Conservation (phyloP, 2,797 vertebrate genomes). For the Rhinophrynus dorsalis region DNA sequence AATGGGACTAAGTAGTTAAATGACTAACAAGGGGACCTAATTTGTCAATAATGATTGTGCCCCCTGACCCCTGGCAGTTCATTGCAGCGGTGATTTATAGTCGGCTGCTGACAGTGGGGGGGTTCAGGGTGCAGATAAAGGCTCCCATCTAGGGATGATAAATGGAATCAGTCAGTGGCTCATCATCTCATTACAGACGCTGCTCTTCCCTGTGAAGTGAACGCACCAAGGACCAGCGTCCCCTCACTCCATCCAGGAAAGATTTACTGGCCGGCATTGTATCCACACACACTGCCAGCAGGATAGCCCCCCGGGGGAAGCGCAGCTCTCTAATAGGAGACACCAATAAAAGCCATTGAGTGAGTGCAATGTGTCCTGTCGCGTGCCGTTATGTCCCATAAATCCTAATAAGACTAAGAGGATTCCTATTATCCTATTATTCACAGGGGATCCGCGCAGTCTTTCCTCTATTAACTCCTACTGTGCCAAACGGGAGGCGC, state of each 20-base stretch:
- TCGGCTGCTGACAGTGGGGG: slow-evolving; percentile 89
- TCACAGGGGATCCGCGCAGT: too few relatives aligned
- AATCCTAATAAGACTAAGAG: too few relatives aligned
- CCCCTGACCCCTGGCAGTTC: slow-evolving; percentile 90
- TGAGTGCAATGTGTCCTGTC: too few relatives aligned
- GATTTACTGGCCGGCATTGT: too few relatives aligned
- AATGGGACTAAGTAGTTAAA: slow-evolving; percentile 50
- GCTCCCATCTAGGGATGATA: slow-evolving; percentile 96
- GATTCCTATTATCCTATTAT: too few relatives aligned
- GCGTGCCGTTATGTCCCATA: too few relatives aligned
- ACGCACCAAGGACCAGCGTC: slow-evolving; percentile 92
- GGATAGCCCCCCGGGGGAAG: not conserved
- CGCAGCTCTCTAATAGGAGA: not conserved
- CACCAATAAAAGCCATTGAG: not conserved
- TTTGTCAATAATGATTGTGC: slow-evolving; percentile 90
- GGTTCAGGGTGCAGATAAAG: slow-evolving; percentile 93
- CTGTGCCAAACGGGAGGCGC: too few relatives aligned
- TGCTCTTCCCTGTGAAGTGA: slow-evolving; percentile 87
- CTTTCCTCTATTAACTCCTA: too few relatives aligned
- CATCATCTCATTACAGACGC: slow-evolving; percentile 90
- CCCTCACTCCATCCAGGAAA: slow-evolving; percentile 81
- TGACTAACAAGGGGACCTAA: slow-evolving; percentile 79
- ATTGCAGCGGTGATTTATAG: slow-evolving; percentile 96
- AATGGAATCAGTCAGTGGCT: slow-evolving; percentile 93
- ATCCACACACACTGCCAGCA: not conserved